Conservation (phyloP, 2,888 invertebrate species). For the Heliconius charithonia region DNA sequence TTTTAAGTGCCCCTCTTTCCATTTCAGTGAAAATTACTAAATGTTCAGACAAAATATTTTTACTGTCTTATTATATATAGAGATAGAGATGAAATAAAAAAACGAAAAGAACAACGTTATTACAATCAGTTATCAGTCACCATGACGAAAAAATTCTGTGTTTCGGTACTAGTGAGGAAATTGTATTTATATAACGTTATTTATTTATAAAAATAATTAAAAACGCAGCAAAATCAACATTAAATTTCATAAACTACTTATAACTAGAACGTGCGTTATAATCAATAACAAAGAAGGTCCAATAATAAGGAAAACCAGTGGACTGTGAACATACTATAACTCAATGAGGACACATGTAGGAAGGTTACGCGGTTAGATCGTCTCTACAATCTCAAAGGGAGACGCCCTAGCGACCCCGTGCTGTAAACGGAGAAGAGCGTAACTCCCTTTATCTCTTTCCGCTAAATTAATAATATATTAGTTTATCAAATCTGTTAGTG, state of each 20-base stretch:
- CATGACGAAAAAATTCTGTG: no score
- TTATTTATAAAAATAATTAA: neutral
- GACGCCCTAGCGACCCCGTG: conserved; percentile 3
- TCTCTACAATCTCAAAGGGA: neutral
- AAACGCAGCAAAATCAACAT: neutral
- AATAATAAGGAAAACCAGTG: conserved; percentile 14
- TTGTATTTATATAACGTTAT: neutral
- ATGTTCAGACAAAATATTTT: no score
- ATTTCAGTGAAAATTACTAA: no score
- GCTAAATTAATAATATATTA: conserved; percentile 7
- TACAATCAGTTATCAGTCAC: no score
- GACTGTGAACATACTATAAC: conserved; percentile 1
- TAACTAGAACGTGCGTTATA: neutral
- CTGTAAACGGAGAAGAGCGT: neutral
- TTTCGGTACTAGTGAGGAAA: no score
- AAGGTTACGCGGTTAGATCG: conserved; percentile 8
- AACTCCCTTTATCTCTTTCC: conserved; percentile 9
- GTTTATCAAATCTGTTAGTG: neutral
- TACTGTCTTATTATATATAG: no score
- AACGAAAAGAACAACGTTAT: no score
- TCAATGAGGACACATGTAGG: neutral
- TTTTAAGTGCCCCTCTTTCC: no score
- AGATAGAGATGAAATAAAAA: no score
- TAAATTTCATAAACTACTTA: neutral
- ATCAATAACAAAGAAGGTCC: neutral